Evolutionary conservation across 1,140 invertebrate genomes (phyloP).

Genomic region (Piezodorus guildinii): DNA sequence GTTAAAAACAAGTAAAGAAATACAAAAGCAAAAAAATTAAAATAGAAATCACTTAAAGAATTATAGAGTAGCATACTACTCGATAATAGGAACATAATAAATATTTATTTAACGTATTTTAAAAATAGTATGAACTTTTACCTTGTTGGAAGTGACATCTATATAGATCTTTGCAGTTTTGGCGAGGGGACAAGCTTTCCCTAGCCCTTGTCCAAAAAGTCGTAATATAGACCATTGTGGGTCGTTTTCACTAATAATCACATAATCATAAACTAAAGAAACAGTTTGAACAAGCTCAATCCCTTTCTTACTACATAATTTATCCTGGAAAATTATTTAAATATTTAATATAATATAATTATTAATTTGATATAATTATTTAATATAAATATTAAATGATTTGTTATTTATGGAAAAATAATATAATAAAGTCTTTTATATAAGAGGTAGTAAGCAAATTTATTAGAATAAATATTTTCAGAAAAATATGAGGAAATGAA

Average conservation of each 20-base stretch:
- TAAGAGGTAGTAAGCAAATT: too few species aligned
- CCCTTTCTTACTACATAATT: slow-evolving; percentile 47
- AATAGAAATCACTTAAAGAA: too few species aligned
- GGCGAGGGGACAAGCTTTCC: slow-evolving; percentile 66
- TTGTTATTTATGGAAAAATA: too few species aligned
- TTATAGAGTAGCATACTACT: too few species aligned
- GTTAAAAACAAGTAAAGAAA: too few species aligned
- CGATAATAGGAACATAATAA: too few species aligned
- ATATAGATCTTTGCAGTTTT: slow-evolving; percentile 66
- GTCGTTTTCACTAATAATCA: slow-evolving; percentile 42
- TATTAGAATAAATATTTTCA: too few species aligned
- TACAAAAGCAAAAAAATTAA: too few species aligned
- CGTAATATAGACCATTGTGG: slow-evolving; percentile 75
- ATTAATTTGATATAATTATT: not conserved
- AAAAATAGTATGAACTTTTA: slow-evolving; percentile 11
- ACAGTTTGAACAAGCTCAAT: slow-evolving; percentile 74
- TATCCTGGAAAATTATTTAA: slow-evolving; percentile 35
- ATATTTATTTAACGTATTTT: too few species aligned
- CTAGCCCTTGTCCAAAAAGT: slow-evolving; percentile 73
- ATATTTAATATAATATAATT: not conserved
- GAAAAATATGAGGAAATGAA: too few species aligned
- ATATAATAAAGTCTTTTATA: too few species aligned
- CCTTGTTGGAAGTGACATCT: slow-evolving; percentile 54
- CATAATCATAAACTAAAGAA: slow-evolving; percentile 73
- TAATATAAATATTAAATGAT: too few species aligned